Conservation (phyloP, 1,140 invertebrate genomes). For the Eufriesea mexicana region DNA sequence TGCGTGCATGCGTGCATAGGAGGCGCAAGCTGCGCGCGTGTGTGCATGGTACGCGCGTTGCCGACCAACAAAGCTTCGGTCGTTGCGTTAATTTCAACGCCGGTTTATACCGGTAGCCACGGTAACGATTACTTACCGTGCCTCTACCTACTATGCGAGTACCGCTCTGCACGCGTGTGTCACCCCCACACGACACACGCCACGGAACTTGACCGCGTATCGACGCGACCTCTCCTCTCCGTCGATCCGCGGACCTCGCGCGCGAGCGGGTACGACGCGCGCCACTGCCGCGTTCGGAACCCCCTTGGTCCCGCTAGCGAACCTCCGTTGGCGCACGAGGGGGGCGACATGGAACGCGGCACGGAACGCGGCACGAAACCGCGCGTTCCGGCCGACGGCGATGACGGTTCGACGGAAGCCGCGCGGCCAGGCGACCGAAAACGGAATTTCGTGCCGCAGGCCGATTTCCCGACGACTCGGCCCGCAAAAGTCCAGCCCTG, state of each 20-base stretch:
- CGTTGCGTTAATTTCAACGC: slow-evolving; percentile 68
- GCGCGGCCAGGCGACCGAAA: neutral
- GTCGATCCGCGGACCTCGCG: neutral
- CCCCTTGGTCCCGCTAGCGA: neutral
- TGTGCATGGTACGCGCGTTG: no score
- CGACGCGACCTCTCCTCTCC: neutral
- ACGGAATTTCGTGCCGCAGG: slow-evolving; percentile 50
- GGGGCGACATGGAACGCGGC: no score
- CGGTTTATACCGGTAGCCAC: slow-evolving; percentile 68
- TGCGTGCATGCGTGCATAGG: neutral
- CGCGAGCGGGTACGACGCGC: no score
- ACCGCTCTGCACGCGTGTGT: neutral
- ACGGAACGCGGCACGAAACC: neutral
- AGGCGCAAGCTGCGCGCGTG: neutral
- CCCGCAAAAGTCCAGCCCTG: slow-evolving; percentile 27
- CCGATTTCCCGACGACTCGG: slow-evolving; percentile 30
- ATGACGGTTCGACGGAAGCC: neutral
- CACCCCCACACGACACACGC: neutral
- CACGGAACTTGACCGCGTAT: neutral
- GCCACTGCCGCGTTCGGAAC: no score
- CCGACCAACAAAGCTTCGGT: slow-evolving; percentile 34
- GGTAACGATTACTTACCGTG: slow-evolving; percentile 68
- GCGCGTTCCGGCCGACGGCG: no score
- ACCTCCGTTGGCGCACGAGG: neutral
- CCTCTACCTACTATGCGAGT: neutral